Percentiles rank a stretch among this genome's conserved stretches.
Conservation (phyloP, 2,888 invertebrate species). For the Petrolisthes manimaculis region DNA sequence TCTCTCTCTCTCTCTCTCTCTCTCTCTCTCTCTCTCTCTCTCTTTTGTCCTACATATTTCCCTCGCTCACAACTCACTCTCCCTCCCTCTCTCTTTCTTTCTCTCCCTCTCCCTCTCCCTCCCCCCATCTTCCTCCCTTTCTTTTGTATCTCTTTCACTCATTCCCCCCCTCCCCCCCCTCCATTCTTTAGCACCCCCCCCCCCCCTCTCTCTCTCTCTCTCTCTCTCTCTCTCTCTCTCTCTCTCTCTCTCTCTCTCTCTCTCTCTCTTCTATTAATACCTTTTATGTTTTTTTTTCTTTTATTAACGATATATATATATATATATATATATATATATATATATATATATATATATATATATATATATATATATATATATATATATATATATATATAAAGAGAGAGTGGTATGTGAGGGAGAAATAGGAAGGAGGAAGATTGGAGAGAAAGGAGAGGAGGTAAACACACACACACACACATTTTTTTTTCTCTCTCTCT, state of each 20-base stretch:
- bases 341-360: too few relatives aligned
- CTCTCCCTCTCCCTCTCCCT: background rate
- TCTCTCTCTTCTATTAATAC: background rate
- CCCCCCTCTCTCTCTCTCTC: background rate
- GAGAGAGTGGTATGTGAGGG: too few relatives aligned
- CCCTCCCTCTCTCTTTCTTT: background rate
- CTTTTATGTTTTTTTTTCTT: background rate
- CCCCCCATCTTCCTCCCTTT: background rate
- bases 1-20: conserved; percentile 10
- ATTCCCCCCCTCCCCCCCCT: background rate
- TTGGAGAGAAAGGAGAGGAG: too few relatives aligned
- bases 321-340: too few relatives aligned
- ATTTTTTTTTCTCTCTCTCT: too few relatives aligned
- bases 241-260: conserved; percentile 6
- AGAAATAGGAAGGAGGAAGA: too few relatives aligned
- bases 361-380: too few relatives aligned
- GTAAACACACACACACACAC: too few relatives aligned
- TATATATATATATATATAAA: too few relatives aligned
- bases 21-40: conserved; percentile 29
- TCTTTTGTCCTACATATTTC: background rate
- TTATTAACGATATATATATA: too few relatives aligned
- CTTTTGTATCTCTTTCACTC: background rate
- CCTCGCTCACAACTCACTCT: background rate
- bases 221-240: conserved; percentile 2
- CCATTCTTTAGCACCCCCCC: background rate